Base-by-base conservation (phyloP, 2,113 vertebrate species). In the Pongo abelii region DNA sequence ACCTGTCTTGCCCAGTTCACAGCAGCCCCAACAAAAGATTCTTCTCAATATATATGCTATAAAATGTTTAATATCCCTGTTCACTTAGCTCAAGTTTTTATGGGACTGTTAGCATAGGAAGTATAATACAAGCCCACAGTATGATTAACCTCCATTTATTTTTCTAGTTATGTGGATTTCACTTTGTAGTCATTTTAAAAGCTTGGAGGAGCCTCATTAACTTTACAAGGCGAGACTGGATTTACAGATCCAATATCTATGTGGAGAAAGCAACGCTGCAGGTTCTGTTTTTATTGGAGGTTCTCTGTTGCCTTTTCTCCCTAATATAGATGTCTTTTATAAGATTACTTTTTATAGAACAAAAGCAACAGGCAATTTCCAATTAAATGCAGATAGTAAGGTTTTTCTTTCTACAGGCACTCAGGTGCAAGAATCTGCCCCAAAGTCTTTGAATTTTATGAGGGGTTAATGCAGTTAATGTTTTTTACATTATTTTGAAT, bases 141-240 rank as follows among this genome's bases (percentile, higher is more conserved):
- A 35, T 48, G 77, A 92, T 96, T 96, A 93, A 97, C 50, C 30
- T 86, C 90, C 96, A 96, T 98, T 98, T 98, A 97, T 98, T 97
- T 97, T 64, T 87, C 4, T 20, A 52, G 93, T 92, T 97, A 85
- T 64, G 86, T 69, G 95, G 91, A 92, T 98, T 90, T 77, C 79
- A 93, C n/a, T 17, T 93, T 96, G 69, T 20, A 94, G 61, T 83
- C 96, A 64, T 97, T 98, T 98, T 97, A 97, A 98, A 97, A 91
- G 69, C 92, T 98, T 94, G 1, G 92, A 77, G 84, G 97, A 97
- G 86, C 5, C 92, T 95, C 96, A 93, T 98, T 98, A 98, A 98
- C 98, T 98, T 98, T 98, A 98, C 93, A 95, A 97, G 96, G 86
- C 92, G 95, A 97, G 85, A 74, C 97, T 98, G 98, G 98, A 98